Evolutionary conservation across 2,113 vertebrate genomes (phyloP).

Genomic region (Marmota monax): DNA sequence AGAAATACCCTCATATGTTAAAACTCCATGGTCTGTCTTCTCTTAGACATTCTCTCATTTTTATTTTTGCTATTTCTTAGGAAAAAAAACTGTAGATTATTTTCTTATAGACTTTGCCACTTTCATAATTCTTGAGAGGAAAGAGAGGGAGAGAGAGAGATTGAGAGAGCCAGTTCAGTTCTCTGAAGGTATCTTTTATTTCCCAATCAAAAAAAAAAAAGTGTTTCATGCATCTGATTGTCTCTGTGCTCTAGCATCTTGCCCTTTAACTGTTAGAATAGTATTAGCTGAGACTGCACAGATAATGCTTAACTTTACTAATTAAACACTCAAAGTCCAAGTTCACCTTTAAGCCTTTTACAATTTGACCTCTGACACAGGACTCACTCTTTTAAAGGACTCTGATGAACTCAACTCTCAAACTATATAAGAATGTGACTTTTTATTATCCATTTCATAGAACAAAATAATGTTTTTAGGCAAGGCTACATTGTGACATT

Average conservation of each 20-base stretch:
- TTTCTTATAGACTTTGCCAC: not conserved
- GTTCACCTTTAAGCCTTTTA: conserved; percentile 42
- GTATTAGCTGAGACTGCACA: not conserved
- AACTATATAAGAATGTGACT: not conserved
- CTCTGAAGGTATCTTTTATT: not conserved
- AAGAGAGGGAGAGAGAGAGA: rapidly evolving
- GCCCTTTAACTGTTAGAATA: conserved; percentile 21
- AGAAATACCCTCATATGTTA: not conserved
- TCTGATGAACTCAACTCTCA: not conserved
- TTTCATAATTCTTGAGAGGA: not conserved
- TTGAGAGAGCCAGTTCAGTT: not conserved
- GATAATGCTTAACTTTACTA: conserved; percentile 55
- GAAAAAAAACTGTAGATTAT: not conserved
- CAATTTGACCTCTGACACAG: conserved; percentile 22
- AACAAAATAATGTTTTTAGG: not conserved
- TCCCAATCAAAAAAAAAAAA: not conserved
- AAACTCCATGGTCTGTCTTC: not conserved
- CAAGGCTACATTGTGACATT: not conserved
- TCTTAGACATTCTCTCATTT: not conserved
- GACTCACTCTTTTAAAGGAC: not conserved
- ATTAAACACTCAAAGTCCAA: conserved; percentile 30
- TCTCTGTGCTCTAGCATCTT: not conserved
- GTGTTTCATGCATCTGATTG: not conserved
- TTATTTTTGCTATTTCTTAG: not conserved
- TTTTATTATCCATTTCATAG: not conserved